A percentile compares a stretch with the other conserved stretches of the same genome.
These are phyloP conservation scores for Spodoptera frugiperda DNA, from an alignment of 1,140 invertebrate species.

Conservation along the genomic window DNA sequence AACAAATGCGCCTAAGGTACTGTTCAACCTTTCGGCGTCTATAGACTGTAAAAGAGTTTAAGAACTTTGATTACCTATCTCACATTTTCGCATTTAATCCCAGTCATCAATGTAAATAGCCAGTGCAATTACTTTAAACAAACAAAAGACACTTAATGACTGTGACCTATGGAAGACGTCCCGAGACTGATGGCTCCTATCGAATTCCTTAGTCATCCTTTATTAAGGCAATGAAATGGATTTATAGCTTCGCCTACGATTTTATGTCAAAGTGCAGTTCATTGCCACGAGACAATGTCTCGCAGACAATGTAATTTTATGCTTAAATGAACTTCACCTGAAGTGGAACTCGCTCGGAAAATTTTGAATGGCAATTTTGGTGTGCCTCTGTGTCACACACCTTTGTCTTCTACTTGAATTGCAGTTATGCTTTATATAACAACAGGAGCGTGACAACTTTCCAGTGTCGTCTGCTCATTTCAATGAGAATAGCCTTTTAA, in stretches of 20 bases:
- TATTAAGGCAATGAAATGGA: constrained; percentile 85
- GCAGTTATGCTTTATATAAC: constrained; percentile 84
- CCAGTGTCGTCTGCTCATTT: constrained; percentile 62
- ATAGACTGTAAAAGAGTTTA: not conserved
- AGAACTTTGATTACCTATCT: constrained; percentile 3
- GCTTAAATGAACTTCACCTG: constrained; percentile 81
- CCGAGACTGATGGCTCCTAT: constrained; percentile 81
- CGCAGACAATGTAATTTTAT: constrained; percentile 85
- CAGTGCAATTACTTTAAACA: constrained; percentile 20
- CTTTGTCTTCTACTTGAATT: constrained; percentile 79
- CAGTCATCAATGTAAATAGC: constrained; percentile 14
- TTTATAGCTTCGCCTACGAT: constrained; percentile 83
- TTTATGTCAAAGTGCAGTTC: constrained; percentile 86
- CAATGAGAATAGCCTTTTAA: constrained; percentile 56
- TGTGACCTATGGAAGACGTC: constrained; percentile 73
- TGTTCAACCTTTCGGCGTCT: not conserved
- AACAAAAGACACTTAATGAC: constrained; percentile 63
- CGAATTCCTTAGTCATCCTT: constrained; percentile 81
- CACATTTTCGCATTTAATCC: not conserved
- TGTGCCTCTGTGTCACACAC: constrained; percentile 66
- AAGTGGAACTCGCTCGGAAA: constrained; percentile 83
- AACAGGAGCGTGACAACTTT: constrained; percentile 80
- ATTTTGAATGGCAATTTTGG: constrained; percentile 83
- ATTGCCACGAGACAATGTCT: constrained; percentile 84
- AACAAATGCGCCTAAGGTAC: too few relatives aligned